Evolutionary conservation across 2,888 invertebrate species (phyloP).

Genomic region (Herminia tarsipennalis): DNA sequence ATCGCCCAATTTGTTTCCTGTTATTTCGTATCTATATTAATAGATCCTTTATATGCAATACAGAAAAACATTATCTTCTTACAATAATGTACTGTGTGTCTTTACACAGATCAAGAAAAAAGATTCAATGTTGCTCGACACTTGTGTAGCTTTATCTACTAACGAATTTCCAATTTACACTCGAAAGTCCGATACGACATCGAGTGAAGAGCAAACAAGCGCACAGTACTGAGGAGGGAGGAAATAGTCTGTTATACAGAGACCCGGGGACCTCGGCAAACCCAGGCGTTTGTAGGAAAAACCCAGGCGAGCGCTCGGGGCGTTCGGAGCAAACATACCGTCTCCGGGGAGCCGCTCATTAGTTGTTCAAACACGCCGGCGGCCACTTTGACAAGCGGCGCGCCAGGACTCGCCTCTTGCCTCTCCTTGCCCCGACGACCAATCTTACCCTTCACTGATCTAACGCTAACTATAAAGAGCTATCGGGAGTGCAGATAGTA

Average conservation of each 20-base stretch:
- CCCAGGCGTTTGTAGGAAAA: constrained; percentile 70
- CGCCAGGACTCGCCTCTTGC: constrained; percentile 59
- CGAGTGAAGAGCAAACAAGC: constrained; percentile 66
- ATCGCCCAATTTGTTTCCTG: too few relatives aligned
- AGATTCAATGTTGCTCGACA: background rate
- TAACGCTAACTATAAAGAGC: constrained; percentile 73
- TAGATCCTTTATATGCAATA: too few relatives aligned
- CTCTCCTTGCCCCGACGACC: constrained; percentile 56
- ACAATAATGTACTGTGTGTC: too few relatives aligned
- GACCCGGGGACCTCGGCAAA: constrained; percentile 53
- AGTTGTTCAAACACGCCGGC: constrained; percentile 83
- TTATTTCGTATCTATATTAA: too few relatives aligned
- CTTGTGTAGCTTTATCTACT: constrained; percentile 43
- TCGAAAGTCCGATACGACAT: constrained; percentile 70
- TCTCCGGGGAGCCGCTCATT: constrained; percentile 84
- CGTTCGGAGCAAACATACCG: constrained; percentile 75
- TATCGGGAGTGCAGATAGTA: constrained; percentile 67
- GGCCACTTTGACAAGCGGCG: constrained; percentile 83
- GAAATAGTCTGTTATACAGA: constrained; percentile 21
- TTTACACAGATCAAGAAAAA: background rate
- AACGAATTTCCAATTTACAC: constrained; percentile 68
- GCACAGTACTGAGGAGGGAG: constrained; percentile 36
- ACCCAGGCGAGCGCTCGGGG: constrained; percentile 53
- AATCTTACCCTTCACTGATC: constrained; percentile 77
- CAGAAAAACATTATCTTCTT: too few relatives aligned